phyloP scores from a whole-genome alignment of 2,797 vertebrate genomes.

The Lepidocolaptes lacrymiger region DNA sequence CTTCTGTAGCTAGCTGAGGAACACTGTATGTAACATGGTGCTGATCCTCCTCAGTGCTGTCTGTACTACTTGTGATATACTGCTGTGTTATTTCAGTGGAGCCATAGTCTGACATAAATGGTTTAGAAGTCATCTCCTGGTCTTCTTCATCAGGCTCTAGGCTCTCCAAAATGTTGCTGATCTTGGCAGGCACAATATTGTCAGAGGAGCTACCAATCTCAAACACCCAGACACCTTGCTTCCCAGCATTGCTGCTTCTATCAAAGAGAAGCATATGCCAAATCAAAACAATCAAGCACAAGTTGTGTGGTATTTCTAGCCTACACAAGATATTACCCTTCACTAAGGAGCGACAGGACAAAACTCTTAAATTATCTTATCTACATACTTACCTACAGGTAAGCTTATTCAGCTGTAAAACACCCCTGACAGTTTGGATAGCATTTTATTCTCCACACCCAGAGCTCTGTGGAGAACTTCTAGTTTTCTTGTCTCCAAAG shows the following conservation, averaged over 20 bases:
- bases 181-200: constrained; percentile 70
- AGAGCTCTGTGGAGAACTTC: not conserved
- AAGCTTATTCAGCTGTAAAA: not conserved
- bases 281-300: not conserved
- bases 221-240: constrained; percentile 88
- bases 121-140: constrained; percentile 46
- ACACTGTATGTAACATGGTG: not conserved
- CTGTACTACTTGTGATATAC: constrained; percentile 11
- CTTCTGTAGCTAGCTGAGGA: constrained; percentile 16
- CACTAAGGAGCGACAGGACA: not conserved
- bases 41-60: constrained; percentile 50
- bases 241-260: constrained; percentile 90
- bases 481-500: not conserved
- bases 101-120: constrained; percentile 42
- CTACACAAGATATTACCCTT: not conserved
- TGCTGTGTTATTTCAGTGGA: constrained; percentile 55
- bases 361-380: not conserved
- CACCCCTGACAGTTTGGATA: not conserved
- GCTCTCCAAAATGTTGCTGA: constrained; percentile 44
- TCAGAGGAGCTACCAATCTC: constrained; percentile 84
- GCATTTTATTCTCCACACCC: not conserved
- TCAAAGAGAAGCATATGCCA: not conserved
- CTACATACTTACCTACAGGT: not conserved
- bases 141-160: constrained; percentile 23
- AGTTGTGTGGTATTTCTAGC: not conserved